Evolutionary conservation across 92 coral and sea anemone genomes (phyloP), one percentile per base, ranked within the genome.

Genomic region (Anthopleura xanthogrammica): DNA sequence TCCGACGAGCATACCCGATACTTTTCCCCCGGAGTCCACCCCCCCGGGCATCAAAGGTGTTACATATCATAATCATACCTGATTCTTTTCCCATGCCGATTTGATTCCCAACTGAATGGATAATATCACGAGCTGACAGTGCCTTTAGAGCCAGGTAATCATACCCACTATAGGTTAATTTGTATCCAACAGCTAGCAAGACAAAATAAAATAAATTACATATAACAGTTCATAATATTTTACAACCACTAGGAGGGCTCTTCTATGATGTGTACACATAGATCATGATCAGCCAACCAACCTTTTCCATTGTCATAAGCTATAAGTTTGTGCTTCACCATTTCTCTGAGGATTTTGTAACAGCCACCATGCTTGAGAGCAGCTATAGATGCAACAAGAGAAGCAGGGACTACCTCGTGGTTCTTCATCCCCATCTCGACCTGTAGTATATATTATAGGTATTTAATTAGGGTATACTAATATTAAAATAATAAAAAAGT

Each of bases 391-490:
- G 99, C 99, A 29, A 96, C 94, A 66, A 96, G 89, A 4, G 97
- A 60, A 60, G 97, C 73, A 50, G 99, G 99, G 7, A 96, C 99
- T 50, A 96, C 87, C 65, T 96, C 99, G 79, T 96, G 99, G 83
- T 96, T 96, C 85, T 96, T 96, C 99, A 96, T 96, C 0, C 99
- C 99, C 99, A 96, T 96, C 82, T 96, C 99, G 19, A 96, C 99
- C 99, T 95, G 65, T 62, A 16, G 39, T 76, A 29, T 29, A 29
- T 29, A 1, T 29, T 0, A 76, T 43, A 12, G 36, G 12, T 12
- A 7, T 73, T 16, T 12, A 58, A 29, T 29, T 16, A 58, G 6
- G n/a, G 19, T 11, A 14, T 4, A 14, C 17, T 16, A 0, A 58
- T 5, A 58, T 12, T 58, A 58, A 58, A 14, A 19, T 14, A 58